These are phyloP conservation scores for Caenorhabditis auriculariae DNA, from an alignment of 2,888 invertebrate genomes.

Conservation along the genomic window DNA sequence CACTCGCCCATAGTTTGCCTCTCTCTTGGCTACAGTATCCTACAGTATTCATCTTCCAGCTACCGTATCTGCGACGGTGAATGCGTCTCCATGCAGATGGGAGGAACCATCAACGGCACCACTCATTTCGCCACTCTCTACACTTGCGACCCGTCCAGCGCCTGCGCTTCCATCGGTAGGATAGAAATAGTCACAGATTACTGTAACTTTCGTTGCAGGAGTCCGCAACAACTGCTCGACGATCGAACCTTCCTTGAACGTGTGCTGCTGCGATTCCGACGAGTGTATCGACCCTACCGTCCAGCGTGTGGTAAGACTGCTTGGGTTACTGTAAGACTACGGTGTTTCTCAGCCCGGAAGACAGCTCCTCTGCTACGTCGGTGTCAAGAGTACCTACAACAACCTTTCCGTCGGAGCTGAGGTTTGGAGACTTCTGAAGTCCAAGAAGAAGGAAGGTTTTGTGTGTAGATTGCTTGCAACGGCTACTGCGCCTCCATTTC, in stretches of 20 bases:
- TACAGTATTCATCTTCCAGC: neutral
- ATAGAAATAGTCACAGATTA: neutral
- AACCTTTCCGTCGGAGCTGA: constrained; percentile 16
- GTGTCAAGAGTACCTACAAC: constrained; percentile 16
- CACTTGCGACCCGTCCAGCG: constrained; percentile 37
- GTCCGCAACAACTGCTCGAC: constrained; percentile 35
- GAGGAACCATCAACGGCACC: constrained; percentile 21
- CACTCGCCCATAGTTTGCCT: constrained; percentile 11
- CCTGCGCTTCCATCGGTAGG: constrained; percentile 33
- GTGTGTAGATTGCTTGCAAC: constrained; percentile 20
- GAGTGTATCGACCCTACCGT: constrained; percentile 41
- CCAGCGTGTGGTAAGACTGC: too few species aligned
- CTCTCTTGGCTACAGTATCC: too few species aligned
- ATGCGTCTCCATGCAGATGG: constrained; percentile 34
- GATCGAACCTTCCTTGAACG: constrained; percentile 26
- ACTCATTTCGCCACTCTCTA: constrained; percentile 26
- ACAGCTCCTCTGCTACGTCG: constrained; percentile 36
- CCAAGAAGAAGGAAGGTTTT: too few species aligned
- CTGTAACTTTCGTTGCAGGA: too few species aligned
- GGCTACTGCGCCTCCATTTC: constrained; percentile 32
- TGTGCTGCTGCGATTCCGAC: constrained; percentile 43
- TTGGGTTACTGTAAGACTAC: too few species aligned
- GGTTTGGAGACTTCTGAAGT: constrained; percentile 12
- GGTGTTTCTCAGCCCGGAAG: too few species aligned
- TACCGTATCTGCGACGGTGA: constrained; percentile 39